Percentiles rank a stretch among this genome's conserved stretches.
Conservation (phyloP, 2,888 invertebrate species). For the Omphaloscelis lunosa region DNA sequence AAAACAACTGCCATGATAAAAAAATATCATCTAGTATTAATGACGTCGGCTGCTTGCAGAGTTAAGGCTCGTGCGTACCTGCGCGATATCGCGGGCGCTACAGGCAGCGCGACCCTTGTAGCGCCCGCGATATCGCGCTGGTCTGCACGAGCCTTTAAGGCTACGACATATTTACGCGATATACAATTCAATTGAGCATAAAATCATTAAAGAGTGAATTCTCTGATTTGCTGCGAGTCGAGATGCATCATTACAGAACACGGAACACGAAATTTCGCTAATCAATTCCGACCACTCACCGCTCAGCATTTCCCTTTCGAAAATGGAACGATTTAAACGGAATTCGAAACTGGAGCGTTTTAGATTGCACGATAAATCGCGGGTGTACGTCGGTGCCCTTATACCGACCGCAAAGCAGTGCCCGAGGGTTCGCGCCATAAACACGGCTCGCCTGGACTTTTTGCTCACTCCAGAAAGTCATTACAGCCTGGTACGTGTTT, state of each 20-base stretch:
- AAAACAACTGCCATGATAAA: constrained; percentile 42
- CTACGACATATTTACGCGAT: constrained; percentile 17
- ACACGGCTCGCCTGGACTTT: constrained; percentile 70
- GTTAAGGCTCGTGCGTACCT: too few relatives aligned
- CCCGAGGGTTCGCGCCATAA: constrained; percentile 65
- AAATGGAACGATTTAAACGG: constrained; percentile 45
- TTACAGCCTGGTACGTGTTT: constrained; percentile 77
- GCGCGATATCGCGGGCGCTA: too few relatives aligned
- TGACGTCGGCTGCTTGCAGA: constrained; percentile 56
- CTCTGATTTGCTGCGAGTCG: constrained; percentile 29
- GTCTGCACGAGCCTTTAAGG: too few relatives aligned
- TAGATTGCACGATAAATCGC: constrained; percentile 40
- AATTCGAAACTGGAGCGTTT: constrained; percentile 47
- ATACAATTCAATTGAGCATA: constrained; percentile 5
- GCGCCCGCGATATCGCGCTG: too few relatives aligned
- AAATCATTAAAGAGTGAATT: constrained; percentile 13
- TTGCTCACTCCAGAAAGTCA: constrained; percentile 77
- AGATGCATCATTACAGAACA: constrained; percentile 43
- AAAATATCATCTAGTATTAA: constrained; percentile 70
- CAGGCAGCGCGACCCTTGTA: too few relatives aligned
- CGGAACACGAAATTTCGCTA: constrained; percentile 42
- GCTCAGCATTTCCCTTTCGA: constrained; percentile 35
- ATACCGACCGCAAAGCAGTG: constrained; percentile 62
- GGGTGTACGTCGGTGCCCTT: constrained; percentile 51
- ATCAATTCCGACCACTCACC: constrained; percentile 42